Conservation (phyloP, 2,113 vertebrate species). For the Centropus bengalensis region DNA sequence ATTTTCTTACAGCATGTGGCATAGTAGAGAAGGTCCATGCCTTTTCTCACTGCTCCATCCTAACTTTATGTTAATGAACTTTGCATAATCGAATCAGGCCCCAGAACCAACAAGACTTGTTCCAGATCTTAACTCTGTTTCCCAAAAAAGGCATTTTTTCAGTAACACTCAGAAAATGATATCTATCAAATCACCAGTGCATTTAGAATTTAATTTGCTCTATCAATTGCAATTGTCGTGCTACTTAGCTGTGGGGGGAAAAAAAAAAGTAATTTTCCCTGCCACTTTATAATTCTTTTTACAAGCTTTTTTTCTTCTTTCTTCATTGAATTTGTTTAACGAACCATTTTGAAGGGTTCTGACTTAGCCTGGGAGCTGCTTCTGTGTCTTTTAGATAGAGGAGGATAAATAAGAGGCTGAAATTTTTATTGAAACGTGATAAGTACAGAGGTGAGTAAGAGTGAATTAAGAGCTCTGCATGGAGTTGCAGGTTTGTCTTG, state of each 20-base stretch:
- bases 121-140: conserved; percentile 47
- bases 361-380: background rate
- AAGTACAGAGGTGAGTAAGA: background rate
- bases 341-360: conserved; percentile 4
- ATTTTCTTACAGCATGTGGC: background rate
- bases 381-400: background rate
- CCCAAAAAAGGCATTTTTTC: conserved; percentile 43
- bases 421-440: background rate
- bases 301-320: conserved; percentile 10
- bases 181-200: conserved; percentile 61
- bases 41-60: background rate
- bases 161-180: conserved; percentile 59
- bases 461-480: background rate
- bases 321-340: conserved; percentile 43
- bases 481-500: background rate
- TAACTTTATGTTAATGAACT: conserved; percentile 43
- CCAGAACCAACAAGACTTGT: conserved; percentile 30
- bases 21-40: background rate
- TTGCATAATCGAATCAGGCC: conserved; percentile 35
- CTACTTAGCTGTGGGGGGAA: conserved; percentile 5
- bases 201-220: conserved; percentile 73
- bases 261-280: conserved; percentile 60
- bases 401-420: background rate
- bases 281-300: conserved; percentile 58
- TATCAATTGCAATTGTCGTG: conserved; percentile 65